phyloP scores from a whole-genome alignment of 2,888 invertebrate species.

The Spodoptera littoralis region DNA sequence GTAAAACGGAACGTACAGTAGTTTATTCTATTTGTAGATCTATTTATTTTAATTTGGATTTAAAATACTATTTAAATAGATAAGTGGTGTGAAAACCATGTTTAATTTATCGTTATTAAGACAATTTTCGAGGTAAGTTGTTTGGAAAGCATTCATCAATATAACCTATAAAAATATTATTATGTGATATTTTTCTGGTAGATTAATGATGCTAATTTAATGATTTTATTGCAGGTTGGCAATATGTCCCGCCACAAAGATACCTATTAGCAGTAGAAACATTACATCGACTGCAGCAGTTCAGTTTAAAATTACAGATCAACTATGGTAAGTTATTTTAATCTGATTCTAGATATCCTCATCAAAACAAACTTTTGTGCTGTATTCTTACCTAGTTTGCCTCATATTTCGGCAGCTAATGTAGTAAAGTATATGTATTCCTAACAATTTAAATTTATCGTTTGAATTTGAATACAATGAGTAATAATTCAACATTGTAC shows the following conservation, averaged over 20 bases:
- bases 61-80: conserved; percentile 2
- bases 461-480: too few species aligned
- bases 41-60: conserved; percentile 5
- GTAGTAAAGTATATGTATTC: too few species aligned
- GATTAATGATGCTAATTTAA: neutral
- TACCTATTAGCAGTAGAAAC: conserved; percentile 66
- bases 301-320: conserved; percentile 81
- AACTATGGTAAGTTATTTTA: conserved; percentile 74
- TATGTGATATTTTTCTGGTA: neutral
- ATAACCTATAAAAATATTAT: conserved; percentile 52
- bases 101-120: conserved; percentile 73
- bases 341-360: neutral
- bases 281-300: conserved; percentile 70
- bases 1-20: conserved; percentile 18
- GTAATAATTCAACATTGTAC: neutral
- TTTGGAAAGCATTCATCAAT: conserved; percentile 14
- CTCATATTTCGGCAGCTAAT: too few species aligned
- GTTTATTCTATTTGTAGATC: neutral
- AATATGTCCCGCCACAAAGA: conserved; percentile 65
- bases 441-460: too few species aligned
- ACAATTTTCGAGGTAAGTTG: conserved; percentile 75
- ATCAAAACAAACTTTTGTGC: too few species aligned
- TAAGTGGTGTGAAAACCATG: conserved; percentile 58
- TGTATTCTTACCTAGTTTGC: too few species aligned
- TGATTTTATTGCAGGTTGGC: conserved; percentile 70